Base-by-base conservation (phyloP, 2,797 vertebrate species). In the Schizothorax lantsangensis region DNA sequence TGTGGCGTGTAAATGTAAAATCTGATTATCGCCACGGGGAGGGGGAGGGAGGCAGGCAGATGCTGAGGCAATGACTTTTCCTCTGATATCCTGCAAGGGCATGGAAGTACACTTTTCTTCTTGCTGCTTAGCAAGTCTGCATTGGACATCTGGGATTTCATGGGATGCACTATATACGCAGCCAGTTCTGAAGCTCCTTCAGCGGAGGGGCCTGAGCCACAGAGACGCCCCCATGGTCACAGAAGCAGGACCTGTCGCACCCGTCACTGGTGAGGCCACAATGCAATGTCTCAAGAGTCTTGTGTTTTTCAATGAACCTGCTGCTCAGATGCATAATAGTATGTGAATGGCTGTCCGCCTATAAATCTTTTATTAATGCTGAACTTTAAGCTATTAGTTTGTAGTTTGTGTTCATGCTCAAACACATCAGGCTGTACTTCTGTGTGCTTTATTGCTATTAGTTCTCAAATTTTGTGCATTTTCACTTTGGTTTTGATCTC, bases 161-260 rank as follows among this genome's bases (percentile, higher is more conserved):
- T 95, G 94, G 95, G 95, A 95, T 95, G 95, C 95, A 95, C 93
- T 89, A 95, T 95, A 89, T 95, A 95, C 88, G 95, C 94, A 86
- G 94, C 94, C 91, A 95, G 95, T 92, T 93, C 95, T 91, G 94
- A 96, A 93, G 95, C 93, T 92, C 94, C 94, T 91, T 92, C 94
- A 3, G 92, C 88, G 5, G 95, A 95, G 89, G 94, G 94, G 92
- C 88, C 91, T 19, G 92, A 92, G 88, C 91, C 91, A 91, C 94
- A 92, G 89, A 81, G 91, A 84, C 93, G 91, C 90, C 90, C 77
- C 79, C 64, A 62, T 80, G 84, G 38, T 73, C 85, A 57, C 64
- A 84, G 78, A 43, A 82, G 17, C 86, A 77, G 81, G 83, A 85
- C 77, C 66, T 84, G 77, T 72, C 79, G 43, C 52, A 87, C 30